Percentiles rank a stretch among this genome's conserved stretches.
Evolutionary conservation across 2,113 vertebrate species (phyloP).

Genomic region (Atherinomorus stipes): DNA sequence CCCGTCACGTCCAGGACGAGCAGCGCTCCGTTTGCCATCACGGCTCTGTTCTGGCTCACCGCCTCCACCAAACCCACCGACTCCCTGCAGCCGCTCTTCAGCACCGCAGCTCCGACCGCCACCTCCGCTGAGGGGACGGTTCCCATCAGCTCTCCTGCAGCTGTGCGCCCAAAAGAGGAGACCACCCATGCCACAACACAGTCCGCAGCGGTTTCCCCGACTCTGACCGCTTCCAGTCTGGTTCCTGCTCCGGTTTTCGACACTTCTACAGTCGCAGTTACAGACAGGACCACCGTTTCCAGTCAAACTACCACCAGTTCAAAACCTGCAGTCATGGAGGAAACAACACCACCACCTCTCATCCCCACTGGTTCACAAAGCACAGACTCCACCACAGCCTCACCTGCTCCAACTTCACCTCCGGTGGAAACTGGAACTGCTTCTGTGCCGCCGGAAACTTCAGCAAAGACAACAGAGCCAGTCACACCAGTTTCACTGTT

Average conservation of each 20-base stretch:
- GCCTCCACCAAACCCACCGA: constrained; percentile 10
- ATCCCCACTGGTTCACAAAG: constrained; percentile 42
- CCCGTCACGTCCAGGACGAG: constrained; percentile 54
- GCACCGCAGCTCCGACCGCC: constrained; percentile 17
- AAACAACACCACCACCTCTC: constrained; percentile 20
- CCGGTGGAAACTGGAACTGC: constrained; percentile 38
- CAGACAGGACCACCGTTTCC: constrained; percentile 47
- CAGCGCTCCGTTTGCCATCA: constrained; percentile 42
- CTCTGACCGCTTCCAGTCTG: constrained; percentile 43
- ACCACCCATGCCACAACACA: constrained; percentile 55
- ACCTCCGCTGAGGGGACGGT: constrained; percentile 24
- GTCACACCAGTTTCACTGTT: constrained; percentile 42
- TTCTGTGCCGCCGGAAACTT: constrained; percentile 34
- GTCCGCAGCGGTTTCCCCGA: constrained; percentile 21
- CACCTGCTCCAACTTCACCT: constrained; percentile 4
- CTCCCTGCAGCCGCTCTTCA: neutral
- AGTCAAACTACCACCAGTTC: constrained; percentile 39
- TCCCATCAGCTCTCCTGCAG: constrained; percentile 35
- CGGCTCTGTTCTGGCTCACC: constrained; percentile 54
- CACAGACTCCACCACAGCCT: constrained; percentile 48
- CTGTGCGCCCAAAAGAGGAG: constrained; percentile 15
- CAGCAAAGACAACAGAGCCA: constrained; percentile 47
- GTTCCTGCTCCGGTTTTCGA: constrained; percentile 36
- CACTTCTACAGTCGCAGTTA: constrained; percentile 32
- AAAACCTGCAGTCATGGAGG: constrained; percentile 40